Conservation (phyloP, 2,888 invertebrate species). For the Unio pictorum region DNA sequence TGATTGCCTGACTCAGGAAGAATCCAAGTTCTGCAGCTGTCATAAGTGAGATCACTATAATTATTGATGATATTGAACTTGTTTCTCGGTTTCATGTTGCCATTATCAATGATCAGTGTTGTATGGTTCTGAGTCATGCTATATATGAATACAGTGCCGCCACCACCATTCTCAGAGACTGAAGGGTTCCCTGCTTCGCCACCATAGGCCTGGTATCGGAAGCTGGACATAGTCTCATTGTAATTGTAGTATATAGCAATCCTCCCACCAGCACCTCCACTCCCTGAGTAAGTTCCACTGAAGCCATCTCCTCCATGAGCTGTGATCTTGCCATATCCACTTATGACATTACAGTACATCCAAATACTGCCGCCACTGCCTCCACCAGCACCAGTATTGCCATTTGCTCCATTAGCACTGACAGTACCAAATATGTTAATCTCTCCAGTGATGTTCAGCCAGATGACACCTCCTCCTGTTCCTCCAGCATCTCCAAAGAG, state of each 20-base stretch:
- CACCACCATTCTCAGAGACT: constrained; percentile 47
- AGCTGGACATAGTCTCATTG: constrained; percentile 54
- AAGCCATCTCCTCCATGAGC: constrained; percentile 52
- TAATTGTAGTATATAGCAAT: constrained; percentile 53
- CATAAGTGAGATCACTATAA: constrained; percentile 38
- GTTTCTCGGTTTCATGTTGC: constrained; percentile 34
- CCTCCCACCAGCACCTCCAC: constrained; percentile 59
- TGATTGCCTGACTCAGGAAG: constrained; percentile 45
- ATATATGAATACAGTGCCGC: constrained; percentile 51
- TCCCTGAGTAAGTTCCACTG: constrained; percentile 22
- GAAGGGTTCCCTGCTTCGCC: constrained; percentile 32
- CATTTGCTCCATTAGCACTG: constrained; percentile 46
- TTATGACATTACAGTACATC: constrained; percentile 49
- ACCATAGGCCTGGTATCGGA: constrained; percentile 47
- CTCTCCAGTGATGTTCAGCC: constrained; percentile 57
- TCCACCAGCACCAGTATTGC: constrained; percentile 40
- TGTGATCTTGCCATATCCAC: constrained; percentile 54
- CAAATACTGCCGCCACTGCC: constrained; percentile 59
- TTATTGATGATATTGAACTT: constrained; percentile 38
- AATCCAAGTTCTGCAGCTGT: constrained; percentile 54
- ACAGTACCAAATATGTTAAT: constrained; percentile 55
- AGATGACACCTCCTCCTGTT: constrained; percentile 52
- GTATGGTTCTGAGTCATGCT: constrained; percentile 46
- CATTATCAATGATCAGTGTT: constrained; percentile 51
- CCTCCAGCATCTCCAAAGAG: constrained; percentile 37